phyloP scores from a whole-genome alignment of 2,888 invertebrate species.

The Strigamia transsilvanica region DNA sequence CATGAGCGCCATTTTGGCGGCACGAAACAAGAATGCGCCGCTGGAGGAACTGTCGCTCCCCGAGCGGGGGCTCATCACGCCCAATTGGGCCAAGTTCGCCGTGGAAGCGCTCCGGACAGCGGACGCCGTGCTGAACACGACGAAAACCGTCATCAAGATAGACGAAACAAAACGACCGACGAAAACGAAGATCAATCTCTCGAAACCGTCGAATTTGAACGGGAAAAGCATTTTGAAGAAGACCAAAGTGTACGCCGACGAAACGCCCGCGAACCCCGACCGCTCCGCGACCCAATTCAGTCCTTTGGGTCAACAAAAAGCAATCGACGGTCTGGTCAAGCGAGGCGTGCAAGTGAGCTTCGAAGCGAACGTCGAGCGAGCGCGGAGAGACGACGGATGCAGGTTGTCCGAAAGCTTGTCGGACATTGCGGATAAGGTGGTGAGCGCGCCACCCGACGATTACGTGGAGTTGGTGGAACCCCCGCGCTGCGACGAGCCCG shows the following conservation, averaged over 20 bases:
- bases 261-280: not conserved
- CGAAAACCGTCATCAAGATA: not conserved
- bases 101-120: not conserved
- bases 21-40: not conserved
- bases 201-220: not conserved
- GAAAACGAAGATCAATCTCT: not conserved
- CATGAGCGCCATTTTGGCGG: not conserved
- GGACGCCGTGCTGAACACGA: not conserved
- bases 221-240: slow-evolving; percentile 2
- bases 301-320: not conserved
- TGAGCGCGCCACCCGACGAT: not conserved
- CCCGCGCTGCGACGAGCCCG: not conserved
- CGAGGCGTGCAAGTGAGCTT: not conserved
- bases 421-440: not conserved
- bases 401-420: not conserved
- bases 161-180: not conserved
- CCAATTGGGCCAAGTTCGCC: not conserved
- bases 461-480: not conserved
- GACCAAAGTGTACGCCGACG: not conserved
- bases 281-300: no score
- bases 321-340: not conserved
- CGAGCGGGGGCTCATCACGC: not conserved
- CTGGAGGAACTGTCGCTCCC: not conserved
- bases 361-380: no score
- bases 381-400: not conserved